Evolutionary conservation across 1,140 invertebrate genomes (phyloP), one percentile per base, ranked within the genome.

Genomic region (Lordiphosa clarofinis): DNA sequence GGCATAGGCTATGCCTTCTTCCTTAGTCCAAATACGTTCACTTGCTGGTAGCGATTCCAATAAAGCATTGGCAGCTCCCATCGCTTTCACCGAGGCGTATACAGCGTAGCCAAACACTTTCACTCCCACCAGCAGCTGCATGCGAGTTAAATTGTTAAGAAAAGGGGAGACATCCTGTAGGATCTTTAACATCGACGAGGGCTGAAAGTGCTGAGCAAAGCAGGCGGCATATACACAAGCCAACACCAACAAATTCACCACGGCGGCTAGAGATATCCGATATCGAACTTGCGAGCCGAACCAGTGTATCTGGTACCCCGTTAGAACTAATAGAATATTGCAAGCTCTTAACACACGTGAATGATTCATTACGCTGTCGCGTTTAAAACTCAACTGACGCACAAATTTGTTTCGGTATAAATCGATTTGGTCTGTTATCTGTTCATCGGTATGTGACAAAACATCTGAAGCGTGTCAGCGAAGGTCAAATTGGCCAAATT

Each of bases 301-400:
- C 62, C 56, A 71, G 56, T 84, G 69, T 40, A 86, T 28, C 50
- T 88, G 86, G 39, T 87, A 88, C 7, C 73, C 86, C 4, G 50
- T 67, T 5, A 88, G 12, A 10, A 84, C 9, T 2, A 88, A 47
- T 40, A 86, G 49, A 2, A 67, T 35, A 50, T 82, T 88, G 3
- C 65, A 73, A 13, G 46, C 36, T 5, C 71, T 57, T 35, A 88
- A 37, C 33, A 88, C 58, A 3, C 86, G 81, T n/a, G 38, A 21
- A 11, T 55, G 19, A 48, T 84, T 68, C 86, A 88, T 87, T n/a
- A 5, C 55, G 8, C 33, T n/a, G 40, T 10, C 28, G 24, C 10
- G 43, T 19, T 24, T 15, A 40, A 7, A 11, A 38, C 55, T 31
- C 11, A 53, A 69, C 44, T 52, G 36, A 52, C 13, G 37, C 43